Base-by-base conservation (phyloP, 2,113 vertebrate species). In the Ifrita kowaldi region DNA sequence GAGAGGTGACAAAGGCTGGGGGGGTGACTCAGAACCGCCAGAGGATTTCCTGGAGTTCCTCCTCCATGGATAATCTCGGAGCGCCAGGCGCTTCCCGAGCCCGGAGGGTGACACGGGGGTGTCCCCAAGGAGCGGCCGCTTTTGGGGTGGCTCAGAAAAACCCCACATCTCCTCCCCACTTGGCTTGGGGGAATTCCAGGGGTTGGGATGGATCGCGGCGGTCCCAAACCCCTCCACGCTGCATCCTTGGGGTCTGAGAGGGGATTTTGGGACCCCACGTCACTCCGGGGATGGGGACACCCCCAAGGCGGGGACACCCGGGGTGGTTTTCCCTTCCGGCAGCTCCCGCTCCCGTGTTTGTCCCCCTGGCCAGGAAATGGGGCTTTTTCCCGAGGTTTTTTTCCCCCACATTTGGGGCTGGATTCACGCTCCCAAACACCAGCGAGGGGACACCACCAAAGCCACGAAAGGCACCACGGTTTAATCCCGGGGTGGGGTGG, bases 171-270 rank as follows among this genome's bases (percentile, higher is more conserved):
- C 7, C n/a, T n/a, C n/a, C n/a, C 24, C 24, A 5, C 0, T n/a
- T n/a, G 11, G 30, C 3, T 13, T 6, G 3, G 15, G 26, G 24
- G 37, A 16, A 46, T 67, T 6, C 26, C 23, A 3, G 0, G 46
- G 56, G 6, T n/a, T 19, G 37, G 33, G n/a, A 5, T 35, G 35
- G 27, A 33, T 24, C 13, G 16, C 0, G 1, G n/a, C 8, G 13
- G 4, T 8, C 21, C 26, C 24, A 32, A 56, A 9, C 4, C 12
- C 5, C 6, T 22, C 41, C 13, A 4, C 0, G 0, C 6, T 5
- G 44, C 7, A 4, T 9, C 47, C 17, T 13, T 1, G 3, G 78
- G 53, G 53, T 41, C 9, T 8, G 19, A 53, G 22, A 28, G 52
- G 10, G 28, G 52, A 4, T 4, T 18, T 53, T 32, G 30, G 46